These are phyloP conservation scores for Thereva unica DNA, from an alignment of 2,888 invertebrate species.

Conservation along the genomic window DNA sequence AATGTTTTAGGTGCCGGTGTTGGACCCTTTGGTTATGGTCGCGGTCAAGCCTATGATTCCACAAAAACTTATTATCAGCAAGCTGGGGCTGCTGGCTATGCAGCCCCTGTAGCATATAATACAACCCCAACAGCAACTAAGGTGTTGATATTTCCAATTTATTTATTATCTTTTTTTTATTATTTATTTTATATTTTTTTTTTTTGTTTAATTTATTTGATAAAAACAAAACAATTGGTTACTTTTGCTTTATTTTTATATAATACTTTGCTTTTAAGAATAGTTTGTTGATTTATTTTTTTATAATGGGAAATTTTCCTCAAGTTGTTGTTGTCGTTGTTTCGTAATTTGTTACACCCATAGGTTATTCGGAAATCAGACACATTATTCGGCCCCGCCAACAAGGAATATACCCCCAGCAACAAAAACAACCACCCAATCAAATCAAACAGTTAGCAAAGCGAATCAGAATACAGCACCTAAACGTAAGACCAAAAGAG, in stretches of 20 bases:
- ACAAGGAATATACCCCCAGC: slow-evolving; percentile 67
- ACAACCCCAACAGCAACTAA: slow-evolving; percentile 52
- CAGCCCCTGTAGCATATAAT: slow-evolving; percentile 60
- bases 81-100: slow-evolving; percentile 64
- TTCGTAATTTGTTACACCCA: slow-evolving; percentile 38
- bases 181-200: slow-evolving; percentile 2
- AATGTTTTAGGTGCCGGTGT: slow-evolving; percentile 53
- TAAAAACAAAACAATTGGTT: background rate
- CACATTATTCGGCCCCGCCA: slow-evolving; percentile 63
- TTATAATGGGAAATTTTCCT: slow-evolving; percentile 1
- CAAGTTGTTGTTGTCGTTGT: slow-evolving; percentile 34
- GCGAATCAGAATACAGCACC: slow-evolving; percentile 49
- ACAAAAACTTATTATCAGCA: slow-evolving; percentile 86
- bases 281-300: slow-evolving; percentile 2
- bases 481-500: slow-evolving; percentile 62
- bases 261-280: background rate
- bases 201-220: slow-evolving; percentile 7
- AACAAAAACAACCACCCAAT: slow-evolving; percentile 60
- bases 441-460: slow-evolving; percentile 44
- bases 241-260: slow-evolving; percentile 11
- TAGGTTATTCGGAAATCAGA: slow-evolving; percentile 44
- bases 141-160: slow-evolving; percentile 46
- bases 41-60: slow-evolving; percentile 75
- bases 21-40: slow-evolving; percentile 71
- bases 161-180: slow-evolving; percentile 14